Evolutionary conservation across 1,140 invertebrate species (phyloP).

Genomic region (Gerris buenoi): DNA sequence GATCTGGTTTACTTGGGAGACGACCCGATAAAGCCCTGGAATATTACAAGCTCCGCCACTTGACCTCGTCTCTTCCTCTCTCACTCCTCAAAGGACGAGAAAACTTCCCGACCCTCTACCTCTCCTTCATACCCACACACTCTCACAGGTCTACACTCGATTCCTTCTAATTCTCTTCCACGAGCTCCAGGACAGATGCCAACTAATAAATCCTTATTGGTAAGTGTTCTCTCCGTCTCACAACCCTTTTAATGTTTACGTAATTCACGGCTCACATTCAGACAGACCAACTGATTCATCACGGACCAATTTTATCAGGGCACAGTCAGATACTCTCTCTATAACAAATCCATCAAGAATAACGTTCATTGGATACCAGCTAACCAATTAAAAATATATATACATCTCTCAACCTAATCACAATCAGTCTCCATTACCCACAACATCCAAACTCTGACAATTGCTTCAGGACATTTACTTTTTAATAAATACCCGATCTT

Average conservation of each 20-base stretch:
- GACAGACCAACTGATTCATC: too few species aligned
- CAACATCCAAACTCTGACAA: too few species aligned
- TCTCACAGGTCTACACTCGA: background rate
- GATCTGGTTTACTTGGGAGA: background rate
- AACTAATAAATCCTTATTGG: background rate
- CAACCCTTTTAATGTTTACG: background rate
- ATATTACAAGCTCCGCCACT: background rate
- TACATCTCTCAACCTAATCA: too few species aligned
- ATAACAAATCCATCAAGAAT: too few species aligned
- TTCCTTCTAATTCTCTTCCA: background rate
- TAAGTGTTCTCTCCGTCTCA: background rate
- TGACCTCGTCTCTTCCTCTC: background rate
- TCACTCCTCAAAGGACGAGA: background rate
- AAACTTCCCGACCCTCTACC: background rate
- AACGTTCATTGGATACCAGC: too few species aligned
- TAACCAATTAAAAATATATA: too few species aligned
- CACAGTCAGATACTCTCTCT: too few species aligned
- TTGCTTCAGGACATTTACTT: too few species aligned
- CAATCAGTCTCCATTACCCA: too few species aligned
- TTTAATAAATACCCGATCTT: too few species aligned
- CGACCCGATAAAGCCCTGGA: background rate
- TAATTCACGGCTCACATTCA: too few species aligned
- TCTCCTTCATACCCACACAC: background rate
- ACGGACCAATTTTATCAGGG: too few species aligned
- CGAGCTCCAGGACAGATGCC: background rate